A percentile compares a stretch with the other conserved stretches of the same genome.
Evolutionary conservation across 2,113 vertebrate genomes (phyloP).

Genomic region (Ptilorrhoa leucosticta): DNA sequence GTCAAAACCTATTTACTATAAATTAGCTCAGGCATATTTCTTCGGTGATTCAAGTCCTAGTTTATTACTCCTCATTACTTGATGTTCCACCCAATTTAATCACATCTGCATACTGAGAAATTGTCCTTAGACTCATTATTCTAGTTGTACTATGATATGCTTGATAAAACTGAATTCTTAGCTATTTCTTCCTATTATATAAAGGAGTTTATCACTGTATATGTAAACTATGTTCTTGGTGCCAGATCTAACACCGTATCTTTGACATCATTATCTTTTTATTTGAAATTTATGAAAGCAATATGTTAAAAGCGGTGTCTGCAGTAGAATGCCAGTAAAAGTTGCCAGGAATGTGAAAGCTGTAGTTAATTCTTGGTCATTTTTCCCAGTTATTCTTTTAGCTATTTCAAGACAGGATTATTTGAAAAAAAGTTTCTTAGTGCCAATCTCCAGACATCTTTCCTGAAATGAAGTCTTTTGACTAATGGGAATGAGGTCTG

Average conservation of each 20-base stretch:
- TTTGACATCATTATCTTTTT: conserved; percentile 40
- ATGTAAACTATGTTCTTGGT: conserved; percentile 26
- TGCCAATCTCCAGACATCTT: background rate
- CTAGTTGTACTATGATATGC: conserved; percentile 44
- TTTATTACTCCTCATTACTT: conserved; percentile 71
- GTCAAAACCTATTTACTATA: conserved; percentile 47
- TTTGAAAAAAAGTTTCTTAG: background rate
- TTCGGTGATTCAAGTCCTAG: conserved; percentile 50
- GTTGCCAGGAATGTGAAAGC: background rate
- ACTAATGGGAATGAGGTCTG: background rate
- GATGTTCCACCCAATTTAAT: conserved; percentile 71
- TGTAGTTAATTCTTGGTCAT: background rate
- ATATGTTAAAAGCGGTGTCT: background rate
- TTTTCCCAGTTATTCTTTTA: background rate
- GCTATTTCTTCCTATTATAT: conserved; percentile 17
- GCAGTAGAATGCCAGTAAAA: background rate
- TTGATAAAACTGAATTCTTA: conserved; percentile 54
- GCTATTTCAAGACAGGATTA: background rate
- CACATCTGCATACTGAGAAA: conserved; percentile 67
- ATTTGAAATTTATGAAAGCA: background rate
- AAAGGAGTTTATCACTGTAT: conserved; percentile 5
- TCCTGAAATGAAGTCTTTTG: background rate
- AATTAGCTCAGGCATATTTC: conserved; percentile 52
- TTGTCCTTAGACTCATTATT: conserved; percentile 63
- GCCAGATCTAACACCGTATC: conserved; percentile 21